phyloP scores from a whole-genome alignment of 37 sponge, comb jelly and placozoan species.

The Theonella swinhoei region DNA sequence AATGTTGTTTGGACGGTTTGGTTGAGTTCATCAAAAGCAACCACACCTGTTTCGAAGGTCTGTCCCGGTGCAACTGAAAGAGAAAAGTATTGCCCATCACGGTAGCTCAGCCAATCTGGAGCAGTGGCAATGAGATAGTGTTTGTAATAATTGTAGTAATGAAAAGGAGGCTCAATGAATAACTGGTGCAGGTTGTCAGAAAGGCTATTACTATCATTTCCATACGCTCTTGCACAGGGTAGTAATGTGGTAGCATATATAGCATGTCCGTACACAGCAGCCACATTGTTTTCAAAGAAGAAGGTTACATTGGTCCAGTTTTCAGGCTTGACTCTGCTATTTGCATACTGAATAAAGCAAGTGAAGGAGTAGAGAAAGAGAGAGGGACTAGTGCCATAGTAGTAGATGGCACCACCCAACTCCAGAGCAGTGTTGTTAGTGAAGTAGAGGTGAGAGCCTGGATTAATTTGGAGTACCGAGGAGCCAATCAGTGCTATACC shows the following conservation, averaged over 20 bases:
- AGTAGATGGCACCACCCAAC: conserved; percentile 36
- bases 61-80: not conserved
- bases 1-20: conserved; percentile 4
- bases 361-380: not conserved
- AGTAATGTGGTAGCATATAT: conserved; percentile 25
- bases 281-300: conserved; percentile 4
- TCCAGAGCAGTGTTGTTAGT: conserved; percentile 21
- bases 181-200: not conserved
- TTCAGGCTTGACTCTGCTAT: not conserved
- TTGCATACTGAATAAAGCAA: conserved; percentile 13
- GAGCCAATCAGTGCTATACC: conserved; percentile 17
- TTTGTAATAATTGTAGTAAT: not conserved
- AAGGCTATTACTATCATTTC: not conserved
- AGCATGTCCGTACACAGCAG: conserved; percentile 1
- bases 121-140: not conserved
- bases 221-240: conserved; percentile 20
- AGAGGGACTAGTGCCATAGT: not conserved
- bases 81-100: no score
- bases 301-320: conserved; percentile 3
- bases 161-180: not conserved
- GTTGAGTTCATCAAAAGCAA: conserved; percentile 19
- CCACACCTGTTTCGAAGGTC: not conserved
- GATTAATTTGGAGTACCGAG: not conserved
- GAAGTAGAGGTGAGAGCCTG: not conserved
- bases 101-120: not conserved